Evolutionary conservation across 2,797 vertebrate species (phyloP).

Genomic region (Sebastes steindachneri): DNA sequence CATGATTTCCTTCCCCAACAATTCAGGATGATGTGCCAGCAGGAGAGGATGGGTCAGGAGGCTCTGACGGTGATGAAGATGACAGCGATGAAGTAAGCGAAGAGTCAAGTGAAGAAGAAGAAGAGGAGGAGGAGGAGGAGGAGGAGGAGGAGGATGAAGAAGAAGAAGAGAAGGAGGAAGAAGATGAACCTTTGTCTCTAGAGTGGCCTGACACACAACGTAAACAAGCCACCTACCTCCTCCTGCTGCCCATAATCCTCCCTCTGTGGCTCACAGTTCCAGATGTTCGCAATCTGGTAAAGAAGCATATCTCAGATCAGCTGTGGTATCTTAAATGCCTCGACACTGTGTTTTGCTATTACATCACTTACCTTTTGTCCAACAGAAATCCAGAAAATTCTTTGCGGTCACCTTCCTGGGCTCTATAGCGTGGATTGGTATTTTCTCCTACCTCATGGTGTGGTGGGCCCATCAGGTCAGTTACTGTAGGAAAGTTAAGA

Average conservation of each 20-base stretch:
- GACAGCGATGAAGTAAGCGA: conserved; percentile 61
- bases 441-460: conserved; percentile 97
- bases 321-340: background rate
- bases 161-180: conserved; percentile 69
- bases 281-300: conserved; percentile 92
- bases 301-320: conserved; percentile 12
- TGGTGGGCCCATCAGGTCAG: conserved; percentile 99
- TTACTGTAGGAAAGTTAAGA: background rate
- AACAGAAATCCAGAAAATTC: conserved; percentile 88
- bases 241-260: conserved; percentile 93
- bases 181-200: conserved; percentile 90
- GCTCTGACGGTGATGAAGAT: conserved; percentile 66
- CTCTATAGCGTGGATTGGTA: conserved; percentile 93
- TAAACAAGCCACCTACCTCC: conserved; percentile 92
- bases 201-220: conserved; percentile 90
- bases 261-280: conserved; percentile 96
- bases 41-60: conserved; percentile 55
- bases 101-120: conserved; percentile 60
- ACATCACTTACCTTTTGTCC: conserved; percentile 32
- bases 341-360: background rate
- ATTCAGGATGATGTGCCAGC: conserved; percentile 65
- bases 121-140: conserved; percentile 5
- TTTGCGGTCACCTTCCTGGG: conserved; percentile 91
- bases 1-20: background rate
- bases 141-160: conserved; percentile 65